Percentiles rank a stretch among this genome's conserved stretches.
Evolutionary conservation across 2,797 vertebrate genomes (phyloP).

Genomic region (Pachyuromys duprasi): DNA sequence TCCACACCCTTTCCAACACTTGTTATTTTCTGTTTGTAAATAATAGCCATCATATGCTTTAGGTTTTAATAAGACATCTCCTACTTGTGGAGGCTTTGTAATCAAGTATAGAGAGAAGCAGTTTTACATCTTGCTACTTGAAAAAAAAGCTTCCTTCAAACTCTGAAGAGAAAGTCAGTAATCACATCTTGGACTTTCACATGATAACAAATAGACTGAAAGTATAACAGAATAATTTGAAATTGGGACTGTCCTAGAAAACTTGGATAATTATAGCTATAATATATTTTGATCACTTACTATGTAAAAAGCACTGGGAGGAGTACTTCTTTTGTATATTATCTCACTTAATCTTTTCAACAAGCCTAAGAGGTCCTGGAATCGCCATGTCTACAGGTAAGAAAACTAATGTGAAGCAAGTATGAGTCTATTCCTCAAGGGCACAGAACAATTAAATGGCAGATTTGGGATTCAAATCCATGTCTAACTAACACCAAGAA

Average conservation of each 20-base stretch:
- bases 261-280: slow-evolving; percentile 68
- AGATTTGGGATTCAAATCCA: background rate
- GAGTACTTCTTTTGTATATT: slow-evolving; percentile 37
- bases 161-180: slow-evolving; percentile 52
- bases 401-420: slow-evolving; percentile 27
- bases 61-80: slow-evolving; percentile 51
- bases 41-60: slow-evolving; percentile 1
- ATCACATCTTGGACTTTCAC: slow-evolving; percentile 71
- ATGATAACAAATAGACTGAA: slow-evolving; percentile 62
- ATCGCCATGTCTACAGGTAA: slow-evolving; percentile 14
- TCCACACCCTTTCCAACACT: background rate
- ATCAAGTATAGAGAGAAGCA: slow-evolving; percentile 25
- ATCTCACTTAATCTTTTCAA: slow-evolving; percentile 65
- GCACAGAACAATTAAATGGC: slow-evolving; percentile 23
- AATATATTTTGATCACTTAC: slow-evolving; percentile 64
- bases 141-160: slow-evolving; percentile 58
- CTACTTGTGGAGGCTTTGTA: slow-evolving; percentile 46
- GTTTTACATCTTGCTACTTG: slow-evolving; percentile 55
- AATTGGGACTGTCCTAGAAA: slow-evolving; percentile 70
- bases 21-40: slow-evolving; percentile 47
- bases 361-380: slow-evolving; percentile 27
- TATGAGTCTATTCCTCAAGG: slow-evolving; percentile 35
- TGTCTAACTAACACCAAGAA: slow-evolving; percentile 6
- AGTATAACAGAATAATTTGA: slow-evolving; percentile 72
- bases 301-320: slow-evolving; percentile 55